These are phyloP conservation scores for Lithobates sylvaticus DNA, from an alignment of 2,797 vertebrate genomes.

Conservation along the genomic window DNA sequence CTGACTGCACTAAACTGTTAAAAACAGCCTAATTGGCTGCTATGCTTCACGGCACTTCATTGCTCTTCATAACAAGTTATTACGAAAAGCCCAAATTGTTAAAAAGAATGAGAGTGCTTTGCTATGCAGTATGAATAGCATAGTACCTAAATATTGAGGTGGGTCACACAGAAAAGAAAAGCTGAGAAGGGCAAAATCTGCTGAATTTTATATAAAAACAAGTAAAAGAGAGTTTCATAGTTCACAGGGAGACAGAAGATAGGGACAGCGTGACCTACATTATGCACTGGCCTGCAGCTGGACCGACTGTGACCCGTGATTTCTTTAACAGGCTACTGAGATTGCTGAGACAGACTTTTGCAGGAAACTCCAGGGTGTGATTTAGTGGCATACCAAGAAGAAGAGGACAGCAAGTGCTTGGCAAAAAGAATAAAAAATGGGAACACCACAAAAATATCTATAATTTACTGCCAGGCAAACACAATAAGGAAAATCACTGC, in stretches of 20 bases:
- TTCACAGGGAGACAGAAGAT: not conserved
- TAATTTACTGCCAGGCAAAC: constrained; percentile 4
- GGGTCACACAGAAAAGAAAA: not conserved
- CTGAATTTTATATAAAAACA: not conserved
- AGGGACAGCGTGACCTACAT: not conserved
- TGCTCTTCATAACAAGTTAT: constrained; percentile 7
- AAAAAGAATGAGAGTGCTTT: not conserved
- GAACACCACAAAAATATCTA: constrained; percentile 11
- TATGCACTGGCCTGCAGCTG: not conserved
- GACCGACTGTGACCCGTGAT: not conserved
- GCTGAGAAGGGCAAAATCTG: not conserved
- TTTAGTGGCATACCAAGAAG: constrained; percentile 1
- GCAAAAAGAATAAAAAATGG: constrained; percentile 19
- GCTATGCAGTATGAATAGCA: not conserved
- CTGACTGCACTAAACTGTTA: not conserved
- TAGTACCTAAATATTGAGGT: not conserved
- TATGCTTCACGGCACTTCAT: not conserved
- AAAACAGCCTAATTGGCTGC: not conserved
- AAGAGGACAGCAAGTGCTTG: not conserved
- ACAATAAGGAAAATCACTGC: not conserved
- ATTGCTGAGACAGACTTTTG: not conserved
- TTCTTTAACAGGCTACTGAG: constrained; percentile 3
- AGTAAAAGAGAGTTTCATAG: not conserved
- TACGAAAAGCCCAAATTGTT: not conserved
- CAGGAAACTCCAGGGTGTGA: constrained; percentile 8